Evolutionary conservation across 2,797 vertebrate species (phyloP).

Genomic region (Geotrypetes seraphini): DNA sequence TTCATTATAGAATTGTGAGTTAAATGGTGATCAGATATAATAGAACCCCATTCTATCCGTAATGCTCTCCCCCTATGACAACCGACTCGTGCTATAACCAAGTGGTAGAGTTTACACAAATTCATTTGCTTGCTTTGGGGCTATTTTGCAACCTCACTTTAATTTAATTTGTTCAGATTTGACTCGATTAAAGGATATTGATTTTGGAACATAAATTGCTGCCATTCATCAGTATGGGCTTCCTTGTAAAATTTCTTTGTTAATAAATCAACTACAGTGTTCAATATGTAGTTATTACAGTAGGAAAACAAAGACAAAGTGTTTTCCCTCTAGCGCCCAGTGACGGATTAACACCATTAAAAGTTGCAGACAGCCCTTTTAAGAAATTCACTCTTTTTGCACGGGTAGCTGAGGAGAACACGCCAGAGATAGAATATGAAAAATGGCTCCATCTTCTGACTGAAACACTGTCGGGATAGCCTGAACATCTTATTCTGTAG

Average conservation of each 20-base stretch:
- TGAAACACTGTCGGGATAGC: neutral
- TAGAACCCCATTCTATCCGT: no score
- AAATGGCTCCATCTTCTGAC: neutral
- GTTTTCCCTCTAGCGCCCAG: conserved; percentile 11
- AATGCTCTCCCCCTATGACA: no score
- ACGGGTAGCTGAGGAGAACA: neutral
- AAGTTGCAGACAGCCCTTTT: conserved; percentile 3
- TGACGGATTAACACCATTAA: conserved; percentile 19
- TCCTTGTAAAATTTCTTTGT: conserved; percentile 22
- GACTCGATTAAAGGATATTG: conserved; percentile 52
- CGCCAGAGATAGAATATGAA: rapidly evolving
- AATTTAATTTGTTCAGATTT: conserved; percentile 42
- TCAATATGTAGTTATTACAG: conserved; percentile 9
- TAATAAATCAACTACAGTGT: conserved; percentile 34
- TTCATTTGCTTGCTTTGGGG: conserved; percentile 10
- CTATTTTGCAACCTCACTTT: conserved; percentile 20
- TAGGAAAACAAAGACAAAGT: conserved; percentile 1
- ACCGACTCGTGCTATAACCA: neutral
- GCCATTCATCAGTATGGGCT: conserved; percentile 39
- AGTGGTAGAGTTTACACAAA: neutral
- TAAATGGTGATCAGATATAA: no score
- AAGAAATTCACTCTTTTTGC: neutral
- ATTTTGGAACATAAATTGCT: conserved; percentile 35
- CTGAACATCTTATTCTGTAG: neutral
- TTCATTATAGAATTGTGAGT: no score